A percentile compares a stretch with the other conserved stretches of the same genome.
Conservation (phyloP, 2,888 invertebrate genomes). For the Epirrhoe alternata region DNA sequence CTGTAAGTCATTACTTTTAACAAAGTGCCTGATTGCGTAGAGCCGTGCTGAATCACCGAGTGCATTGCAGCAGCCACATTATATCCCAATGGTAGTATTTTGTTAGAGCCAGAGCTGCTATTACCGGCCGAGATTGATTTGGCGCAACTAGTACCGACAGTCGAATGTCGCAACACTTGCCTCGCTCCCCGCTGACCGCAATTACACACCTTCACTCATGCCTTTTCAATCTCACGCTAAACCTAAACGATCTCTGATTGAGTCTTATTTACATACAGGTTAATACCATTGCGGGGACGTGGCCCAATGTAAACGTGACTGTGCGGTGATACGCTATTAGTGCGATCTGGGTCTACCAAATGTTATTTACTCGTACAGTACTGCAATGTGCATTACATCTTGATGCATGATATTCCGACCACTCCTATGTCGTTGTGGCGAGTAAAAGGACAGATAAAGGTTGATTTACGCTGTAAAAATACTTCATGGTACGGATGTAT, state of each 20-base stretch:
- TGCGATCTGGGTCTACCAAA: conserved; percentile 44
- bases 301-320: conserved; percentile 48
- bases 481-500: no score
- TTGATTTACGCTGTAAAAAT: background rate
- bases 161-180: conserved; percentile 59
- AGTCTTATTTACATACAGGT: conserved; percentile 46
- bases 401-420: background rate
- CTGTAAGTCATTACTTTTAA: conserved; percentile 36
- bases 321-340: conserved; percentile 52
- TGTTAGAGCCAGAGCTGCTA: conserved; percentile 60
- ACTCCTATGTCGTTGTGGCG: background rate
- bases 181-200: conserved; percentile 67
- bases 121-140: conserved; percentile 74
- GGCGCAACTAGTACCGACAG: conserved; percentile 68
- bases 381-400: conserved; percentile 7
- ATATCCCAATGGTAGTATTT: conserved; percentile 56
- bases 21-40: conserved; percentile 33
- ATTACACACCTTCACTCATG: conserved; percentile 59
- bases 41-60: conserved; percentile 46
- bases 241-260: conserved; percentile 48
- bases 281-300: conserved; percentile 37
- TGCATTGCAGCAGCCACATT: conserved; percentile 48
- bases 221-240: conserved; percentile 59
- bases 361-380: conserved; percentile 40
- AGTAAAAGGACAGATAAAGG: background rate